phyloP scores from a whole-genome alignment of 2,888 invertebrate genomes.

The Sicus ferrugineus region DNA sequence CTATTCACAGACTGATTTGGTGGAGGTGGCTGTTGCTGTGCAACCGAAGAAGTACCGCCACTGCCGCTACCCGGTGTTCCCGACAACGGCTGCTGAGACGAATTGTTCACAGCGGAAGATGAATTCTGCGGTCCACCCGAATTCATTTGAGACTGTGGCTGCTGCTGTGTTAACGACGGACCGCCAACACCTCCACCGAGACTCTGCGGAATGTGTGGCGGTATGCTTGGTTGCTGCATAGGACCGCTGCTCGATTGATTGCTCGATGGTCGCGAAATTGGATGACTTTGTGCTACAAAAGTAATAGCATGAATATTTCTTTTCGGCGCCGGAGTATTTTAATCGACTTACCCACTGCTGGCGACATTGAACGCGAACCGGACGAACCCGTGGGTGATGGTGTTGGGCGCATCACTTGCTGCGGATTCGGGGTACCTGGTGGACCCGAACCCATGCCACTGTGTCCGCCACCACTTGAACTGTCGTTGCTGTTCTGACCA shows the following conservation, averaged over 20 bases:
- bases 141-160: slow-evolving; percentile 50
- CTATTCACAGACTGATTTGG: slow-evolving; percentile 59
- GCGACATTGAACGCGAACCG: slow-evolving; percentile 96
- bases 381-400: slow-evolving; percentile 93
- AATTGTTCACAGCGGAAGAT: slow-evolving; percentile 59
- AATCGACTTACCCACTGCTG: slow-evolving; percentile 85
- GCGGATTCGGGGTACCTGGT: slow-evolving; percentile 72
- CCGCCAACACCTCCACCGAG: slow-evolving; percentile 47
- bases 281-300: slow-evolving; percentile 78
- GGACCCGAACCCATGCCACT: slow-evolving; percentile 74
- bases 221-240: slow-evolving; percentile 58
- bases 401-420: slow-evolving; percentile 87
- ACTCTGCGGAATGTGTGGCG: slow-evolving; percentile 51
- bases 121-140: slow-evolving; percentile 47
- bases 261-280: slow-evolving; percentile 95
- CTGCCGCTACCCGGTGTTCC: slow-evolving; percentile 38
- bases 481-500: slow-evolving; percentile 87
- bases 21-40: slow-evolving; percentile 50
- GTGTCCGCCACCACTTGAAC: slow-evolving; percentile 74
- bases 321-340: neutral
- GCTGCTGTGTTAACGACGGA: slow-evolving; percentile 55
- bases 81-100: slow-evolving; percentile 59
- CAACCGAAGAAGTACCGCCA: slow-evolving; percentile 59
- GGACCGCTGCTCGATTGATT: slow-evolving; percentile 71
- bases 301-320: neutral